Conservation (phyloP, 2,888 invertebrate species). For the Lasius fuliginosus region DNA sequence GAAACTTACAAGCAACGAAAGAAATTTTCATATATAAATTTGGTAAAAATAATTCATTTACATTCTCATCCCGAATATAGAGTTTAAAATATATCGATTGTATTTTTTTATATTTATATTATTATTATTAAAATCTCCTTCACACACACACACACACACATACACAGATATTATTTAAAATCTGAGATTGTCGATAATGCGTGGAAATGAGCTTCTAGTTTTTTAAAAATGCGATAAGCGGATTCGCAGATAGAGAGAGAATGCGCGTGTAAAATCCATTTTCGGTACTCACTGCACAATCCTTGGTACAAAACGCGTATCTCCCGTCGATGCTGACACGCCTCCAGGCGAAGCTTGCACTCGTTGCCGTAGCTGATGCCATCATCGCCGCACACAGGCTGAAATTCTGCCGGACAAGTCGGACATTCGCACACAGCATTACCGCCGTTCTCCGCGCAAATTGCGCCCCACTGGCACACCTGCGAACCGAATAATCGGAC, state of each 20-base stretch:
- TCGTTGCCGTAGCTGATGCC: slow-evolving; percentile 94
- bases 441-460: slow-evolving; percentile 90
- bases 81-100: neutral
- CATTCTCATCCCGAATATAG: neutral
- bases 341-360: slow-evolving; percentile 93
- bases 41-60: neutral
- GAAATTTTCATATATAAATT: neutral
- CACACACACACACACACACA: no score
- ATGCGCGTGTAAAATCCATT: slow-evolving; percentile 14
- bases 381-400: slow-evolving; percentile 94
- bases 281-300: slow-evolving; percentile 92
- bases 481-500: slow-evolving; percentile 80
- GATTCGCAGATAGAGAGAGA: neutral
- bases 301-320: slow-evolving; percentile 93
- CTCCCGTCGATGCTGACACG: slow-evolving; percentile 91
- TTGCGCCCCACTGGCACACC: slow-evolving; percentile 93
- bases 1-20: neutral
- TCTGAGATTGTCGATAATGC: neutral
- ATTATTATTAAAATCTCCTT: neutral
- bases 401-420: slow-evolving; percentile 93
- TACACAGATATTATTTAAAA: neutral
- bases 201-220: no score
- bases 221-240: neutral
- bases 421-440: slow-evolving; percentile 95
- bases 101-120: neutral